Conservation (phyloP, 2,888 invertebrate genomes). For the Drosophila niveifrons region DNA sequence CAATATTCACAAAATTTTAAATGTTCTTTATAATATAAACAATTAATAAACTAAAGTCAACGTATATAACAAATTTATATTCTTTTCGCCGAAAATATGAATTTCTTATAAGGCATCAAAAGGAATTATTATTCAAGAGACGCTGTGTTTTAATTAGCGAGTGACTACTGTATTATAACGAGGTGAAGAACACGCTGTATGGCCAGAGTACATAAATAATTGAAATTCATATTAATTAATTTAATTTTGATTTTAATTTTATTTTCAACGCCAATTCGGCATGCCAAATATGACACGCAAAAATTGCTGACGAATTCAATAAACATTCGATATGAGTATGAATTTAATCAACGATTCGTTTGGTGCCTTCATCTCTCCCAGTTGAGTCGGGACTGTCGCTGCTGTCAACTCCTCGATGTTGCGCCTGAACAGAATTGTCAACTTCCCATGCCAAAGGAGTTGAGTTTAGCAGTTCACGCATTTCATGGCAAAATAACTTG, state of each 20-base stretch:
- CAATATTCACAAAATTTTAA: too few species aligned
- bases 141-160: slow-evolving; percentile 9
- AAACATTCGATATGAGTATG: slow-evolving; percentile 55
- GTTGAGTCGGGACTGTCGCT: neutral
- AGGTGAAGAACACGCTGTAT: slow-evolving; percentile 8
- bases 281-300: slow-evolving; percentile 66
- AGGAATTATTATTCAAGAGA: neutral
- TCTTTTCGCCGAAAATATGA: neutral
- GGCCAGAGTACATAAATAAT: slow-evolving; percentile 7
- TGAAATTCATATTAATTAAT: slow-evolving; percentile 67
- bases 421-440: slow-evolving; percentile 57
- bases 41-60: neutral
- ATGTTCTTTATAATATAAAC: too few species aligned
- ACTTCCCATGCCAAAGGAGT: slow-evolving; percentile 72
- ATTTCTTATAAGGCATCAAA: neutral
- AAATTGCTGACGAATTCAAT: slow-evolving; percentile 62
- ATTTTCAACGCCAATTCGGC: slow-evolving; percentile 78
- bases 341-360: slow-evolving; percentile 66
- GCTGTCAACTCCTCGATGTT: neutral
- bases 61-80: too few species aligned
- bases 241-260: slow-evolving; percentile 81
- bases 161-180: slow-evolving; percentile 22
- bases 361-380: slow-evolving; percentile 21
- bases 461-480: slow-evolving; percentile 77
- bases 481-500: slow-evolving; percentile 79